Evolutionary conservation across 2,113 vertebrate genomes (phyloP), one percentile per base, ranked within the genome.

Genomic region (Taurulus bubalis): DNA sequence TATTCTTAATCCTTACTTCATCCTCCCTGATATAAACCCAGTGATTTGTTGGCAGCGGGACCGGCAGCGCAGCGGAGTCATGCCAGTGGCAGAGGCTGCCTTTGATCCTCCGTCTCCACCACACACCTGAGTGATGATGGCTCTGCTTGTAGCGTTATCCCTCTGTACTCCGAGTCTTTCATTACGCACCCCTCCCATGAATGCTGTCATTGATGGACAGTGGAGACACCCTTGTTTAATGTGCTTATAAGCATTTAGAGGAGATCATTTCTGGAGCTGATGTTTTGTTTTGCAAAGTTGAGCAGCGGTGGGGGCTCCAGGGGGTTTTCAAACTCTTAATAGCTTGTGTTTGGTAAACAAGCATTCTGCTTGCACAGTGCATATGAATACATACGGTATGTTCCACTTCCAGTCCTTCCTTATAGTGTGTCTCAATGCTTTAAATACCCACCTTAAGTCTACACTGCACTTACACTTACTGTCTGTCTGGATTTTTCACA

Each of bases 51-150:
- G 89, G 88, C 89, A 91, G 86, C 77, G 15, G 71, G 87, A 85
- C 77, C 69, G 67, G 87, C 88, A 82, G 90, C 81, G 69, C 82
- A 87, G 90, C 83, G 83, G 90, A 92, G 91, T 88, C 89, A 90
- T 84, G 93, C 91, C 90, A 77, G 86, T 91, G 91, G 91, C 88
- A 80, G 82, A 88, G 85, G 80, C 90, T 83, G 80, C 58, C 90
- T 94, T 94, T 94, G 92, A 93, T 93, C 89, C 87, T 80, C 66
- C 89, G 73, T 91, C 92, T 89, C 89, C 89, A 85, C 91, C 90
- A 74, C 92, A 91, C 93, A 94, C 93, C 93, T 93, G 92, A 93
- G 91, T 92, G 93, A 92, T 94, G 93, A 94, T 93, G 92, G 91
- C 88, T 88, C 83, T 76, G 87, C 93, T 91, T 91, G 92, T 94